Evolutionary conservation across 2,888 invertebrate species (phyloP).

Genomic region (Drosophila demipolita): DNA sequence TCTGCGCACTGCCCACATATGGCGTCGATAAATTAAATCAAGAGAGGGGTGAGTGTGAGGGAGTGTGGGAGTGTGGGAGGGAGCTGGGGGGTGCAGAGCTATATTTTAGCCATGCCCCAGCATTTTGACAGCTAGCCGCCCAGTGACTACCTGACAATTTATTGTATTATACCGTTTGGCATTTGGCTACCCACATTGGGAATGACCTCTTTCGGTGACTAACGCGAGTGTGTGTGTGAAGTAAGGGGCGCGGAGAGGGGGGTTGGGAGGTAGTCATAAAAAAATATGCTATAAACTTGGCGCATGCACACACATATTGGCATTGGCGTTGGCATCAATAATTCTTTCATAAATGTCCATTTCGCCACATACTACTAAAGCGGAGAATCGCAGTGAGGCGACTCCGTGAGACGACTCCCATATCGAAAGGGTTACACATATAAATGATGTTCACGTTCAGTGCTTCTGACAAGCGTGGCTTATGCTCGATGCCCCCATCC

Average conservation of each 20-base stretch:
- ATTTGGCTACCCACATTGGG: conserved; percentile 61
- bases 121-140: conserved; percentile 76
- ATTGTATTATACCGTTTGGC: conserved; percentile 74
- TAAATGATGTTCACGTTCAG: conserved; percentile 73
- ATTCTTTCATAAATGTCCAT: conserved; percentile 83
- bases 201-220: conserved; percentile 60
- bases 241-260: background rate
- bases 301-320: conserved; percentile 35
- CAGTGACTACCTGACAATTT: conserved; percentile 73
- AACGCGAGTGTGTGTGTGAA: conserved; percentile 1
- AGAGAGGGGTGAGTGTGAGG: conserved; percentile 4
- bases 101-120: conserved; percentile 63
- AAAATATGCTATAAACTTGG: conserved; percentile 73
- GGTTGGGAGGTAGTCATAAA: conserved; percentile 60
- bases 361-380: conserved; percentile 73
- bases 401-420: conserved; percentile 12
- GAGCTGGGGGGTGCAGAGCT: conserved; percentile 36
- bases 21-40: conserved; percentile 84
- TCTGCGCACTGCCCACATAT: conserved; percentile 78
- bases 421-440: conserved; percentile 44
- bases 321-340: conserved; percentile 76
- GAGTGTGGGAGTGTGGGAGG: background rate
- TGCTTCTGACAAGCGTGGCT: conserved; percentile 66
- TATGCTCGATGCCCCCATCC: background rate
- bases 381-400: conserved; percentile 54